A percentile compares a stretch with the other conserved stretches of the same genome.
Conservation (phyloP, 1,140 invertebrate genomes). For the Leptopilina clavipes region DNA sequence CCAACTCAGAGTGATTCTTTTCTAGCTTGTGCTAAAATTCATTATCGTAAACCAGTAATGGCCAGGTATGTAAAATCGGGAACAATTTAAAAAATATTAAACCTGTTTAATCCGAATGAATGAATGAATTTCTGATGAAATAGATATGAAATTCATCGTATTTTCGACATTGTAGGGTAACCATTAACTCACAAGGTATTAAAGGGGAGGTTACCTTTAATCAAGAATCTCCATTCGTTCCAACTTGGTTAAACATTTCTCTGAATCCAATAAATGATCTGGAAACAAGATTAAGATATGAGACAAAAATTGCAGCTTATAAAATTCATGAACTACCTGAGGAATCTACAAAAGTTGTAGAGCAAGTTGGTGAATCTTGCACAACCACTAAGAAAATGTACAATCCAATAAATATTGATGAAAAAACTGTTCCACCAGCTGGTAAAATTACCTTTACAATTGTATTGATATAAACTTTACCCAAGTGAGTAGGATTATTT, state of each 20-base stretch:
- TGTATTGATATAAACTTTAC: neutral
- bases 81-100: neutral
- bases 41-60: constrained; percentile 78
- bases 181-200: constrained; percentile 87
- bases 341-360: constrained; percentile 74
- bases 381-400: constrained; percentile 81
- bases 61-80: constrained; percentile 79
- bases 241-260: constrained; percentile 87
- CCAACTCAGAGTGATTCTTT: constrained; percentile 85
- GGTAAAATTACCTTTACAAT: constrained; percentile 68
- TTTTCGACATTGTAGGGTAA: constrained; percentile 75
- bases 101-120: too few relatives aligned
- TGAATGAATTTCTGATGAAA: too few relatives aligned
- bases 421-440: constrained; percentile 78
- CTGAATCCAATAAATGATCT: constrained; percentile 79
- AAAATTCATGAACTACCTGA: constrained; percentile 83
- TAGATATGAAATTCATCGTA: too few relatives aligned
- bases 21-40: constrained; percentile 89
- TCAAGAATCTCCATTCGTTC: constrained; percentile 89
- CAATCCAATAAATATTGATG: constrained; percentile 80
- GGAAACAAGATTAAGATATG: constrained; percentile 79
- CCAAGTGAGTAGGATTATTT: too few relatives aligned
- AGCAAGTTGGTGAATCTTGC: constrained; percentile 75
- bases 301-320: constrained; percentile 78
- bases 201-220: constrained; percentile 86